Base-by-base conservation (phyloP, 2,888 invertebrate genomes). In the Drosophila emarginata region DNA sequence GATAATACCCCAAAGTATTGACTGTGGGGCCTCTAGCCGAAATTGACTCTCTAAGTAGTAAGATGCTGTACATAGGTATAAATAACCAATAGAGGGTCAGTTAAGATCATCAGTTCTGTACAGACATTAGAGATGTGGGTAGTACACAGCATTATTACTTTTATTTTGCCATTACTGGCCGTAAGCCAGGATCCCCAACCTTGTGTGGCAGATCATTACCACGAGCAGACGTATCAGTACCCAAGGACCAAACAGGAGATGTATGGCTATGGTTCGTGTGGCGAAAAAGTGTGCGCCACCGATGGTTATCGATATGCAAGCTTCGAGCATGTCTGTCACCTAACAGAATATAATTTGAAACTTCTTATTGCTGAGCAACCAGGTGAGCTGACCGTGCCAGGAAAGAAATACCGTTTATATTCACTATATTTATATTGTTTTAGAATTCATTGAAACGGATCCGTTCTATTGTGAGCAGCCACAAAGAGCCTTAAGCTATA, bases 241-340 rank as follows among this genome's bases (percentile, higher is more conserved):
- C 45, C 11, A 9, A 4, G n/a, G 6, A 14, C 4, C 36, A 32
- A 11, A 15, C n/a, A 15, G 12, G 15, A 53, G 3, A 2, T 18
- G 18, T 21, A 26, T n/a, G 36, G 21, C 50, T 37, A 58, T 14
- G 11, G 23, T n/a, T 4, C 60, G 5, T 71, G 71, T 15, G 71
- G 73, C 1, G 66, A 28, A 0, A 18, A 52, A 18, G 45, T 71
- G 4, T 71, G 71, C 7, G 66, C n/a, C 37, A 45, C 28, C 9
- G 61, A 40, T 39, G 73, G 66, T 0, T 23, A 39, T 12, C 52
- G 37, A 0, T 71, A 66, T 45, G 60, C 56, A 26, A 45, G 37
- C 9, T 71, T 71, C 4, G 71, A 40, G 7, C 72, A 73, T 15
- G 11, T 66, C 11, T 72, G 73, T 37, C 73, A 40, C 12, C 28